Conservation (phyloP, 2,888 invertebrate genomes). For the Cephus spinipes region DNA sequence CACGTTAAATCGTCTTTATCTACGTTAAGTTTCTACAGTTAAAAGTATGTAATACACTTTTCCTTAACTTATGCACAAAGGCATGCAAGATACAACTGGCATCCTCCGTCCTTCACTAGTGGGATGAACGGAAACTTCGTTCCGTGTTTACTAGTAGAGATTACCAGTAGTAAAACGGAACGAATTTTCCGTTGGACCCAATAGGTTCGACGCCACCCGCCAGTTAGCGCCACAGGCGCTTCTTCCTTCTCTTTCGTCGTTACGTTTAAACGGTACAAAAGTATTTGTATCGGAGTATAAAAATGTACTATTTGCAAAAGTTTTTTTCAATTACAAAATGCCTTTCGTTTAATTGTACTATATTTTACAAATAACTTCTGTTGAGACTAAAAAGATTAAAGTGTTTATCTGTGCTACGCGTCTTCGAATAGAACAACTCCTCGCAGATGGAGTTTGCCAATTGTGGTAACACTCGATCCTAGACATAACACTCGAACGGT, state of each 20-base stretch:
- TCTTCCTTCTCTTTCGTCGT: not conserved
- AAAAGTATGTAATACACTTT: not conserved
- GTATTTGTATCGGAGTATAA: not conserved
- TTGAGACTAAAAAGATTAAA: not conserved
- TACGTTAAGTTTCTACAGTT: not conserved
- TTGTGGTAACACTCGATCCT: conserved; percentile 1
- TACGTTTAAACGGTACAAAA: not conserved
- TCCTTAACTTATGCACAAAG: not conserved
- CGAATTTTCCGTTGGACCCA: no score
- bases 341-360: not conserved
- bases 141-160: no score
- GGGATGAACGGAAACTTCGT: no score
- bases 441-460: conserved; percentile 1
- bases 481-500: conserved; percentile 1
- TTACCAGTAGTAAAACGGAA: no score
- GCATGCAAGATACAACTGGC: not conserved
- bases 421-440: not conserved
- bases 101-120: not conserved
- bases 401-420: not conserved
- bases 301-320: not conserved
- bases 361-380: not conserved
- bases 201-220: not conserved
- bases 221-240: not conserved
- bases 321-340: not conserved
- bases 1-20: not conserved